Base-by-base conservation (phyloP, 2,113 vertebrate species). In the Lamprologus speciosus region DNA sequence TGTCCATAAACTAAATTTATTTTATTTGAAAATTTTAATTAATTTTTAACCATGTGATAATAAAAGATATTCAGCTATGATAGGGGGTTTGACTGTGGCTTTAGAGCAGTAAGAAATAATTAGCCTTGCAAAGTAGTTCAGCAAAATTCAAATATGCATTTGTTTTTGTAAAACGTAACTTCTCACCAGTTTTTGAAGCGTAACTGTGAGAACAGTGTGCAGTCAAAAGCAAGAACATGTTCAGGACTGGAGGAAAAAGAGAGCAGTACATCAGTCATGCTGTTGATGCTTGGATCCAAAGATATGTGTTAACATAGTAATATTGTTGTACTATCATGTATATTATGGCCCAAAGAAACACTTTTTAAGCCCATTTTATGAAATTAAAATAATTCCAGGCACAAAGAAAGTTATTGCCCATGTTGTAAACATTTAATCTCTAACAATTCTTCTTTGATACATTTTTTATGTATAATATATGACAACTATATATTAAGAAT, bases 281-380 rank as follows among this genome's bases (percentile, higher is more conserved):
- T 68, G 35, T 1, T 13, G 63, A 68, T 68, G 63, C 33, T 37
- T 68, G 33, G 63, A 40, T 21, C 35, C 33, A 68, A 40, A 1
- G 11, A 14, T 40, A 21, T 40, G 1, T 68, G 60, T 21, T 1
- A 0, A 40, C 11, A 65, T 8, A 8, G 60, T 65, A 65, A 68
- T 37, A 19, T 60, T 0, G 1, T 10, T 1, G 57, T 60, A 60
- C 0, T 19, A 10, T 60, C 0, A 60, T 33, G 3, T 65, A 21
- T 65, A 8, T 65, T 65, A 65, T 65, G 60, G 6, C 33, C 60
- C 4, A 68, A 68, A 40, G 33, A 21, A 40, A 37, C 19, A 19
- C 6, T n/a, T 65, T 65, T 37, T 1, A 8, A 35, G 4, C 0
- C 17, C 0, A n/a, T 65, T 65, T n/a, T n/a, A 65, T 65, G 6